Base-by-base conservation (phyloP, 2,797 vertebrate species). In the Tiaroga cobitis region DNA sequence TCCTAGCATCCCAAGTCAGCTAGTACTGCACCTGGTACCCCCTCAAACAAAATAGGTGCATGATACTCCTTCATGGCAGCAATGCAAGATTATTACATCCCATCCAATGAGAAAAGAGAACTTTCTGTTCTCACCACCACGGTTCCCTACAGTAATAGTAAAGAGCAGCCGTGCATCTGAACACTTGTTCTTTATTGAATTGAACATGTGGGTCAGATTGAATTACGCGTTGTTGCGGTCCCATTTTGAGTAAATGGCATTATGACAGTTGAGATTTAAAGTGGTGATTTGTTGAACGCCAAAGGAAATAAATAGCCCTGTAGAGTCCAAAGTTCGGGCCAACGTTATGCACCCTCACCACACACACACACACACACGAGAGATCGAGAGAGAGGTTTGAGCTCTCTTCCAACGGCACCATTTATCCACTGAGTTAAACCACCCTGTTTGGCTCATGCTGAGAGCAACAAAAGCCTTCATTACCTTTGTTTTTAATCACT, bases 401-500 rank as follows among this genome's bases (percentile, higher is more conserved):
- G 39, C 56, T 80, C 54, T 79, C 69, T 74, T 81, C 84, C 69
- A 85, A 67, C 18, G 9, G 41, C 56, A 74, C 43, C 24, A 80
- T 85, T 85, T 74, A 81, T 85, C 77, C n/a, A 54, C 24, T 29
- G 39, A 80, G 83, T 85, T 63, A 61, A 85, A 70, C 67, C 67
- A 79, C 76, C 67, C 54, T 6, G 15, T 65, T 72, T 82, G 73
- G 67, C 67, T 80, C 88, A 86, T 74, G 81, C 88, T 13, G 76
- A 83, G 79, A 91, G 85, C 81, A 89, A 90, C 86, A 86, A 88
- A 91, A 91, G 87, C 91, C 88, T 93, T 90, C 87, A 91, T 92
- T 93, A 91, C 87, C 89, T 90, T 91, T 88, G 61, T 85, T 91
- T 94, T 93, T 93, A 94, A 94, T 94, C 92, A 90, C 91, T 92